Conservation (phyloP, 2,113 vertebrate species). For the Zeus faber region DNA sequence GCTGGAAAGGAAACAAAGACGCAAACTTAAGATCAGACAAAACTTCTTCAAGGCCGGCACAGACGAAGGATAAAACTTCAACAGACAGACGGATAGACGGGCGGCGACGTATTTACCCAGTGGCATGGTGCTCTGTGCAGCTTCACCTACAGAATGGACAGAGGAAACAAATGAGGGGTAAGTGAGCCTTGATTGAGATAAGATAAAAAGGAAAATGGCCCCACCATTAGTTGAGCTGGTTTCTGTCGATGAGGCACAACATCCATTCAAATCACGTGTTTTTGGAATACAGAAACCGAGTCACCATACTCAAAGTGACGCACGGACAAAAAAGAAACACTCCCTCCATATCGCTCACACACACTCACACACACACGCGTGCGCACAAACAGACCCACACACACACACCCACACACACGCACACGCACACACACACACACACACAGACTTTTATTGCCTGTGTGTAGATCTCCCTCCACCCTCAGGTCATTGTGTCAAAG, state of each 20-base stretch:
- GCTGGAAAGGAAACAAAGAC: constrained; percentile 34
- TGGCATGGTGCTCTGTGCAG: constrained; percentile 61
- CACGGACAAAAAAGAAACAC: too few relatives aligned
- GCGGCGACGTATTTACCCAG: constrained; percentile 58
- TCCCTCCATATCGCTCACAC: too few relatives aligned
- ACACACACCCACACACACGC: not conserved
- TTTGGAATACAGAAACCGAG: too few relatives aligned
- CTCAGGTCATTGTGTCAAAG: too few relatives aligned
- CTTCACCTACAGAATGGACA: constrained; percentile 58
- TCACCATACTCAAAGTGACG: too few relatives aligned
- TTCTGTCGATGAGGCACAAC: not conserved
- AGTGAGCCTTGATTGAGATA: constrained; percentile 21
- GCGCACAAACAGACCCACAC: not conserved
- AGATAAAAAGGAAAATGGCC: constrained; percentile 7
- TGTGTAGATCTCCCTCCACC: too few relatives aligned
- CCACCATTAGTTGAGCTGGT: not conserved
- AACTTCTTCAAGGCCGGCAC: too few relatives aligned
- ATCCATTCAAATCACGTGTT: not conserved
- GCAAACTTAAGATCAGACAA: not conserved
- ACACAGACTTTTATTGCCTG: too few relatives aligned
- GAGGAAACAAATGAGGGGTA: constrained; percentile 33
- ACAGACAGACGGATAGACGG: constrained; percentile 8
- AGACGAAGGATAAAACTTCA: not conserved
- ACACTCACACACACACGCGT: too few relatives aligned
- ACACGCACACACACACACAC: not conserved